Conservation (phyloP, 2,888 invertebrate genomes). For the Trypoxylon attenuatum region DNA sequence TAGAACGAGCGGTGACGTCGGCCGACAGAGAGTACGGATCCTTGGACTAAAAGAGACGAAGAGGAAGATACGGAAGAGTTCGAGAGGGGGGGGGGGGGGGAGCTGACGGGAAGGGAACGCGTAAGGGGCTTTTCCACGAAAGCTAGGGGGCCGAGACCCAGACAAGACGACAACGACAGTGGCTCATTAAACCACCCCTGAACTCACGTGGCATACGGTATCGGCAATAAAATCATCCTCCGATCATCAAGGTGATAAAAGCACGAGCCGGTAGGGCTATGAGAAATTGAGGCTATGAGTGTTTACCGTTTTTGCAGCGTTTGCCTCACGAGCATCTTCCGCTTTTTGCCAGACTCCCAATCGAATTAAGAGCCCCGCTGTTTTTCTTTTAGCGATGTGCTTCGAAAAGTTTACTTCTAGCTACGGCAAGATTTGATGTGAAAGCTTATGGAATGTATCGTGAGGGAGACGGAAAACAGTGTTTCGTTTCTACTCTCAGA, state of each 20-base stretch:
- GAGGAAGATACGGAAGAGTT: conserved; percentile 8
- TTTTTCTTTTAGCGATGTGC: background rate
- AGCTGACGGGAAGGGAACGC: conserved; percentile 22
- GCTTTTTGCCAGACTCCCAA: background rate
- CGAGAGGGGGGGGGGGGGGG: conserved; percentile 23
- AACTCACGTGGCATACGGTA: conserved; percentile 68
- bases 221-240: conserved; percentile 69
- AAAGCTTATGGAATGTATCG: no score
- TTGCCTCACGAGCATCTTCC: background rate
- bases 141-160: no score
- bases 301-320: background rate
- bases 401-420: background rate
- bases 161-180: conserved; percentile 24
- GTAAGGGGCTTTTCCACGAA: no score
- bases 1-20: conserved; percentile 16
- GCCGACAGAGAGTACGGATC: background rate
- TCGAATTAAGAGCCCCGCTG: background rate
- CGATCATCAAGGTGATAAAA: conserved; percentile 67
- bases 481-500: no score
- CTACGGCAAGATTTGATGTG: no score
- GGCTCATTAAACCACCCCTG: conserved; percentile 53
- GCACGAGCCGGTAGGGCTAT: conserved; percentile 37
- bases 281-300: conserved; percentile 47
- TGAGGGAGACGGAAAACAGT: no score
- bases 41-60: background rate